These are phyloP conservation scores for Arnoldichthys spilopterus DNA, from an alignment of 2,797 vertebrate species.

Conservation along the genomic window DNA sequence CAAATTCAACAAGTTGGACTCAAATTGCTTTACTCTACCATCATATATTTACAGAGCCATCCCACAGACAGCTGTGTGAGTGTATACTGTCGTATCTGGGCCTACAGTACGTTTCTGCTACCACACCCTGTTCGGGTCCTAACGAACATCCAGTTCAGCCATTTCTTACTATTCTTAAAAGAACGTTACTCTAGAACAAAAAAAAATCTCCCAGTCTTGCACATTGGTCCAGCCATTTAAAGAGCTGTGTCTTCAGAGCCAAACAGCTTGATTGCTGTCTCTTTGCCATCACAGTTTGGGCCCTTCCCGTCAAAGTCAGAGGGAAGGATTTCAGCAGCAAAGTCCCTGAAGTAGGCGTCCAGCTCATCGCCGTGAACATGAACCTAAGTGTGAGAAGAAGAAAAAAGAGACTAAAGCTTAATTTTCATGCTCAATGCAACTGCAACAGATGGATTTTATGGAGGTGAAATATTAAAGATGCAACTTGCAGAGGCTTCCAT, in stretches of 20 bases:
- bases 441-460: no score
- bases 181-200: not conserved
- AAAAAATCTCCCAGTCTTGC: not conserved
- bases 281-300: slow-evolving; percentile 82
- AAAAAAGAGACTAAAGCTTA: slow-evolving; percentile 14
- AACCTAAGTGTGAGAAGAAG: slow-evolving; percentile 75
- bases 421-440: not conserved
- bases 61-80: not conserved
- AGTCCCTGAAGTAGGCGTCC: slow-evolving; percentile 87
- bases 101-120: not conserved
- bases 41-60: not conserved
- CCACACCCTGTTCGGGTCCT: not conserved
- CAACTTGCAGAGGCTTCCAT: no score
- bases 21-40: no score
- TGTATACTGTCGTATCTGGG: not conserved
- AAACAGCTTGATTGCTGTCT: slow-evolving; percentile 86
- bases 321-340: slow-evolving; percentile 86
- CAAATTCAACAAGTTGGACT: no score
- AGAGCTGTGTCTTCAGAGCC: slow-evolving; percentile 91
- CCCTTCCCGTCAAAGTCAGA: slow-evolving; percentile 90
- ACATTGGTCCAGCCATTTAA: slow-evolving; percentile 61
- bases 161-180: not conserved
- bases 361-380: slow-evolving; percentile 93
- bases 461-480: no score
- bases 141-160: no score